These are phyloP conservation scores for Poecile montanus DNA, from an alignment of 2,797 vertebrate genomes.

Conservation along the genomic window DNA sequence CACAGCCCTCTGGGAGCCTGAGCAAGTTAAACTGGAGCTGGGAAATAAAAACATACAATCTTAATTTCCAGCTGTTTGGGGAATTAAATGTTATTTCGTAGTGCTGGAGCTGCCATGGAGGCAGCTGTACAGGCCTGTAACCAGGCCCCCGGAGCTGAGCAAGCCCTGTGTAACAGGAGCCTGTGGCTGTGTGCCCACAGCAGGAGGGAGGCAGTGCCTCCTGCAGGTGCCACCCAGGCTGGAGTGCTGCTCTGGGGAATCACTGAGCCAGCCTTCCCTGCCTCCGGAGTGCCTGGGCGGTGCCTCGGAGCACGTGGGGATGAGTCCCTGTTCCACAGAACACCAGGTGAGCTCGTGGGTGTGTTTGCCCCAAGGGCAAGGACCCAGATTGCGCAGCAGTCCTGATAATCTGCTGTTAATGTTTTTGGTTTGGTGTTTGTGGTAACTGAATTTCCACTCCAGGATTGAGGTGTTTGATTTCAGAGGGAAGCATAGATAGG, in stretches of 20 bases:
- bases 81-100: not conserved
- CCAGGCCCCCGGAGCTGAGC: not conserved
- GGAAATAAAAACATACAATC: not conserved
- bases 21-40: not conserved
- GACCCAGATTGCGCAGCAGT: not conserved
- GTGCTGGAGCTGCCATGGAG: not conserved
- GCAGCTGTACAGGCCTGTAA: not conserved
- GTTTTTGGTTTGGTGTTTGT: not conserved
- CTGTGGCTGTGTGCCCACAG: not conserved
- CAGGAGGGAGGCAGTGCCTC: not conserved
- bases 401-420: not conserved
- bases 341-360: not conserved
- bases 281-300: not conserved
- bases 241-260: not conserved
- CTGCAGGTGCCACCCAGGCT: not conserved
- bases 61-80: not conserved
- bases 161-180: not conserved
- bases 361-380: not conserved
- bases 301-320: fast-evolving
- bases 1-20: not conserved
- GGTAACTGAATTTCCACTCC: not conserved
- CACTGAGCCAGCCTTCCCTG: fast-evolving
- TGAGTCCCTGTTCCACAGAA: not conserved
- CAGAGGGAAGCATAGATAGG: not conserved
- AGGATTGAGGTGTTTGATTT: not conserved